Conservation (phyloP, 2,888 invertebrate genomes). For the Eupeodes latifasciatus region DNA sequence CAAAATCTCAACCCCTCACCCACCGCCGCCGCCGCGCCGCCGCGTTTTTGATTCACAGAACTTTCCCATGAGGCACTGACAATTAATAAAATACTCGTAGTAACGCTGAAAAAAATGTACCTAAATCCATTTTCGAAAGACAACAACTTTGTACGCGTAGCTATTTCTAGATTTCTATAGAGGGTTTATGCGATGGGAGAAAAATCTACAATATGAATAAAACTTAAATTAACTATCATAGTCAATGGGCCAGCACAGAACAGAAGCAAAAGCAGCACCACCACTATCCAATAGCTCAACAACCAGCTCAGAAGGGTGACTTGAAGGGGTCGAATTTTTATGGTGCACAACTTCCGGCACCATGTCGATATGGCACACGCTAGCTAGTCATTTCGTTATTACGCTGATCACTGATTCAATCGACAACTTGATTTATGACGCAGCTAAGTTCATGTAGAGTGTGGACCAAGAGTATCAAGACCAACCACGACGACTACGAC, state of each 20-base stretch:
- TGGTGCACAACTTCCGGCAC: constrained; percentile 75
- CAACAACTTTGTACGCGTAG: too few relatives aligned
- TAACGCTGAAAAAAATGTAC: constrained; percentile 63
- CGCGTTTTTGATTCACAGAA: constrained; percentile 13
- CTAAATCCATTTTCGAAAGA: constrained; percentile 49
- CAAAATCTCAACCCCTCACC: constrained; percentile 20
- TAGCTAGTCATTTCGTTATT: constrained; percentile 76
- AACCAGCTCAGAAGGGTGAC: constrained; percentile 13
- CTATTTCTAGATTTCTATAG: too few relatives aligned
- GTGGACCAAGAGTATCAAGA: constrained; percentile 62
- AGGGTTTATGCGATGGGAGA: constrained; percentile 24
- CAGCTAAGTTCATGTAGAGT: constrained; percentile 62
- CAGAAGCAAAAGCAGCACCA: neutral
- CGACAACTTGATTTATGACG: constrained; percentile 82
- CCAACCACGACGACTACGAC: constrained; percentile 5
- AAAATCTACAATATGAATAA: constrained; percentile 65
- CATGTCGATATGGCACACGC: constrained; percentile 76
- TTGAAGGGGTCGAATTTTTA: constrained; percentile 72
- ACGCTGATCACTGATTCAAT: constrained; percentile 76
- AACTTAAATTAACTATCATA: constrained; percentile 73
- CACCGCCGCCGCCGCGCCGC: neutral
- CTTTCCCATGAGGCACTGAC: constrained; percentile 72
- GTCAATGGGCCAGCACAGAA: constrained; percentile 23
- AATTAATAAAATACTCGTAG: constrained; percentile 74
- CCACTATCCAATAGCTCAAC: neutral